These are phyloP conservation scores for Rhopalosiphum maidis DNA, from an alignment of 1,140 invertebrate species.

Conservation along the genomic window DNA sequence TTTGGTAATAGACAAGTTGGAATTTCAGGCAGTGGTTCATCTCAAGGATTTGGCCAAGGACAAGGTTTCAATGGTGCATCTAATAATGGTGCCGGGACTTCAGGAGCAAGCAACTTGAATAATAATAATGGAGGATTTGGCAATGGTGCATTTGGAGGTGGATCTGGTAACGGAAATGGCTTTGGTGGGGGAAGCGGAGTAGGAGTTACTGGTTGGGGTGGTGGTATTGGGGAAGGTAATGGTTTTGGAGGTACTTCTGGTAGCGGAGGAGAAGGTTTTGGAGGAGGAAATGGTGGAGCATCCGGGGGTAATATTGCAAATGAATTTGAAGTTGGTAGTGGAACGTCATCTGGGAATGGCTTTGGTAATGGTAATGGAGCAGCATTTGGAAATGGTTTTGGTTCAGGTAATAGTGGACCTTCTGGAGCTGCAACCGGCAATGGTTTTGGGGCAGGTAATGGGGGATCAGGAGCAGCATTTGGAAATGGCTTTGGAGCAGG, in stretches of 20 bases:
- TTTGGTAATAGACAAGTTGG: not conserved
- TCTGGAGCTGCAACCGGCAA: not conserved
- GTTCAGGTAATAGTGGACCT: not conserved
- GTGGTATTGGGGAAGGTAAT: not conserved
- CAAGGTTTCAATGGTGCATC: constrained; percentile 20
- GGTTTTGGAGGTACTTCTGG: constrained; percentile 1
- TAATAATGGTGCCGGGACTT: not conserved
- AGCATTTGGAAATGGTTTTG: not conserved
- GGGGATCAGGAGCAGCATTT: not conserved
- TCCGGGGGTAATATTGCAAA: too few relatives aligned
- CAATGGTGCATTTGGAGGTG: not conserved
- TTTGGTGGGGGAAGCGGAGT: constrained; percentile 21
- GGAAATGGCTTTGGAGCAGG: not conserved
- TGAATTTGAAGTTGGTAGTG: not conserved
- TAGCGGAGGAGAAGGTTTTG: not conserved
- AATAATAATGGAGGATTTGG: constrained; percentile 13
- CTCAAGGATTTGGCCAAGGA: constrained; percentile 27
- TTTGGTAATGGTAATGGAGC: not conserved
- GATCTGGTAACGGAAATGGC: constrained; percentile 20
- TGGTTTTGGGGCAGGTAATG: not conserved
- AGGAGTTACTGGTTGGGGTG: not conserved
- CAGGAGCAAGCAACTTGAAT: not conserved
- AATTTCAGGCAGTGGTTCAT: not conserved
- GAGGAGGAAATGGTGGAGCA: not conserved
- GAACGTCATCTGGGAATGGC: not conserved